Evolutionary conservation across 2,888 invertebrate genomes (phyloP).

Genomic region (Crossocerus cetratus): DNA sequence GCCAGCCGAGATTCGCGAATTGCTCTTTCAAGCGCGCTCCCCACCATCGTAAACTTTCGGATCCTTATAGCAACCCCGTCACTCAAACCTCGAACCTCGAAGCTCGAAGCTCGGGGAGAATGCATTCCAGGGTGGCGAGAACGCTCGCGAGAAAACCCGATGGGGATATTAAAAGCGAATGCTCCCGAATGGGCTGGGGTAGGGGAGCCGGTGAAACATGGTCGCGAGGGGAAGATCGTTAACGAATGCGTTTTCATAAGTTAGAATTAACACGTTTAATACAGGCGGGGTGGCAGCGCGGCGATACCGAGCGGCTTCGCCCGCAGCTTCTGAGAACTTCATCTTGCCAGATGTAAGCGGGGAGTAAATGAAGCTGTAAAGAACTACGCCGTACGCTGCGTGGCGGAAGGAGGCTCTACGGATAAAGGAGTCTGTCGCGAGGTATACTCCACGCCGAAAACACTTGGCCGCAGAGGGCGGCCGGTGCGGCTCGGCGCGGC

Average conservation of each 20-base stretch:
- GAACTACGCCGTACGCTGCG: not conserved
- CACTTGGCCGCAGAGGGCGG: not conserved
- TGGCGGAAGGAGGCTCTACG: not conserved
- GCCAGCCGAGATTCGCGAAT: slow-evolving; percentile 47
- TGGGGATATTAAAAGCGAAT: slow-evolving; percentile 1
- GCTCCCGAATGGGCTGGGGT: not conserved
- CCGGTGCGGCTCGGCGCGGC: not conserved
- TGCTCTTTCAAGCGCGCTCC: slow-evolving; percentile 34
- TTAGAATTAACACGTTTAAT: not conserved
- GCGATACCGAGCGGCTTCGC: no score
- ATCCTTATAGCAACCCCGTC: not conserved
- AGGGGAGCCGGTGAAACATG: not conserved
- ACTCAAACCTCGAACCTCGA: slow-evolving; percentile 31
- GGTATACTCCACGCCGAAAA: not conserved
- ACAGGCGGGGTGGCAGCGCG: not conserved
- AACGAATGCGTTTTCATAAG: not conserved
- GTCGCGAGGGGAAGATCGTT: not conserved
- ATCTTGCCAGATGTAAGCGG: not conserved
- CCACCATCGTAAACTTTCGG: slow-evolving; percentile 39
- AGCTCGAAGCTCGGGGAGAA: slow-evolving; percentile 21
- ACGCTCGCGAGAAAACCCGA: slow-evolving; percentile 26
- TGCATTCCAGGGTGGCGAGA: no score
- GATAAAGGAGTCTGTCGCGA: no score
- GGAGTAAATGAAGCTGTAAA: not conserved
- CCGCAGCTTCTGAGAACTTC: no score